Base-by-base conservation (phyloP, 2,888 invertebrate species). In the Sinelater perroti region DNA sequence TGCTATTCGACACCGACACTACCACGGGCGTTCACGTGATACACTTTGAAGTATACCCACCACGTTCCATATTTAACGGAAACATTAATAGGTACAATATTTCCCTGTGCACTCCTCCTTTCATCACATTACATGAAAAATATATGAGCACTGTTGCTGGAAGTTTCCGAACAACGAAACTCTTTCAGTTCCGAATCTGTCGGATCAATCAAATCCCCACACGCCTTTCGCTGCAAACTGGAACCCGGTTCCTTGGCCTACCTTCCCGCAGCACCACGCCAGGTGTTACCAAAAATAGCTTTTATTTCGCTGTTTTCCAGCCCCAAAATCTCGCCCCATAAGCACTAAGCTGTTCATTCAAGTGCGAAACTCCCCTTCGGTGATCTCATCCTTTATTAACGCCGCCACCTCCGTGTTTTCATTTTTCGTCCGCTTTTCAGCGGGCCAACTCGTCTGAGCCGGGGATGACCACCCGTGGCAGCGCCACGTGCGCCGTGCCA, bases 351-450 rank as follows among this genome's bases (percentile, higher is more conserved):
- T 51, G 38, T 17, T 18, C 44, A 44, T 44, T 44, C 52, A 52
- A 42, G 40, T 52, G 52, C 44, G 26, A 40, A 52, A 31, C 38
- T 30, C 38, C 42, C 52, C 42, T 40, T 42, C 38, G 21, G 14
- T 26, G 35, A 49, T 35, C 17, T 36, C 38, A 50, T 50, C 50
- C 50, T 33, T 52, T 52, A 52, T 52, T 52, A 52, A 52, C 42
- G 24, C 8, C 16, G 16, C 17, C 10, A 14, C 14, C 38, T 38
- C 7, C 40, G 26, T 14, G n/a, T 24, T 40, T 40, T 28, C 10
- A 28, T 28, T 24, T 40, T 40, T 2, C 8, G 35, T 16, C 14
- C 13, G 35, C n/a, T 11, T 35, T 7, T 17, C 28, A 26, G 5
- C 10, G 28, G 10, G 8, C 8, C 17, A 1, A 35, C 17, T 35